A percentile compares a stretch with the other conserved stretches of the same genome.
Conservation (phyloP, 2,888 invertebrate genomes). For the Pyrocoelia pectoralis region DNA sequence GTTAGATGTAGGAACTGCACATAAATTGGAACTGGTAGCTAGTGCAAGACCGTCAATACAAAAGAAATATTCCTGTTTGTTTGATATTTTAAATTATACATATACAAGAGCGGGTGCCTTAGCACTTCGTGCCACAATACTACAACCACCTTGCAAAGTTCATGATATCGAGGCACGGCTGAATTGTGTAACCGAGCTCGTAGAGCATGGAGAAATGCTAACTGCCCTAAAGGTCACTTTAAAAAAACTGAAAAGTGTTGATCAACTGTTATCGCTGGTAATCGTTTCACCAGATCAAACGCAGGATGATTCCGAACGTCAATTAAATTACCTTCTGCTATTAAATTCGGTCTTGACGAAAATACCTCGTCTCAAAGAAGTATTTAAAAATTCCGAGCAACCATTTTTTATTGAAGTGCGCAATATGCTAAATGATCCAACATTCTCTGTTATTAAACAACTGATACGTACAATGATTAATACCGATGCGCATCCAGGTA, state of each 20-base stretch:
- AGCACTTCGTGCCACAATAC: constrained; percentile 79
- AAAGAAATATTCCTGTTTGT: constrained; percentile 64
- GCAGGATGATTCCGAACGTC: constrained; percentile 71
- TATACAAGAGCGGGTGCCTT: constrained; percentile 78
- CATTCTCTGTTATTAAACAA: constrained; percentile 47
- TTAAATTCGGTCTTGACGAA: constrained; percentile 80
- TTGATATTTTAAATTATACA: constrained; percentile 74
- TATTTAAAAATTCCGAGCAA: constrained; percentile 45
- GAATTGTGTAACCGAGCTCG: constrained; percentile 79
- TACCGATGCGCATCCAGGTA: constrained; percentile 65
- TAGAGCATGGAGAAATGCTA: constrained; percentile 71
- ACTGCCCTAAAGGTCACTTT: constrained; percentile 66
- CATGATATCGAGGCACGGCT: constrained; percentile 73
- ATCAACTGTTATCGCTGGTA: constrained; percentile 74
- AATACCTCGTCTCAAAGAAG: constrained; percentile 70
- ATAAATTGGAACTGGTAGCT: constrained; percentile 76
- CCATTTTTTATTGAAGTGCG: constrained; percentile 48
- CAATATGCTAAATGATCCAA: constrained; percentile 43
- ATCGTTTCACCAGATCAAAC: constrained; percentile 62
- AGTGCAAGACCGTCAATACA: constrained; percentile 61
- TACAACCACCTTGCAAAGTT: constrained; percentile 78
- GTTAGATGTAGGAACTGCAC: constrained; percentile 87
- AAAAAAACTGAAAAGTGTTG: constrained; percentile 77
- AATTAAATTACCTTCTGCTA: constrained; percentile 78
- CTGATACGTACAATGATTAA: constrained; percentile 62